These are phyloP conservation scores for Notolepis coatsorum DNA, from an alignment of 2,797 vertebrate species.

Conservation along the genomic window DNA sequence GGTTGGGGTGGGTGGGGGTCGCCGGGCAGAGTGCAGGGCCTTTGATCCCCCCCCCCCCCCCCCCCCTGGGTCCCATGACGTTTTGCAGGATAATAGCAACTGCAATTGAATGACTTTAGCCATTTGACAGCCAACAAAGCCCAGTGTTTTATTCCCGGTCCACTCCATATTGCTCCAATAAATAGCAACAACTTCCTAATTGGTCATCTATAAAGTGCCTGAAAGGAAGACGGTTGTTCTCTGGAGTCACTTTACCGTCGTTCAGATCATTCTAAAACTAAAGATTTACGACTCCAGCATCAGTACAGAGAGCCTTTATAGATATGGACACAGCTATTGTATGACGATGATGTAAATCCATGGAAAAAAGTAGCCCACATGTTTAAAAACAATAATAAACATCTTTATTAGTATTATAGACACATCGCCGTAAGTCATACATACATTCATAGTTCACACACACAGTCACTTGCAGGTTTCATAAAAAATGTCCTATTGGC, in stretches of 20 bases:
- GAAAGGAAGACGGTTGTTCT: no score
- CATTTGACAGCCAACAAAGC: constrained; percentile 46
- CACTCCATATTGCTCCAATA: constrained; percentile 12
- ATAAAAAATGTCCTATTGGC: constrained; percentile 14
- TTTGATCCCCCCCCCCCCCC: constrained; percentile 50
- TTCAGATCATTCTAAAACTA: no score
- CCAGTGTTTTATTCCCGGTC: not conserved
- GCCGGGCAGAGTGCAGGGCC: no score
- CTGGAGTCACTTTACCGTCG: no score
- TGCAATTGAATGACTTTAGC: constrained; percentile 25
- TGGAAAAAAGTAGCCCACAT: not conserved
- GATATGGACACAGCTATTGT: no score
- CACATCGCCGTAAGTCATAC: constrained; percentile 41
- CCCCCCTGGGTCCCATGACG: constrained; percentile 19
- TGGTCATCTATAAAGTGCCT: no score
- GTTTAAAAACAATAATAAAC: constrained; percentile 56
- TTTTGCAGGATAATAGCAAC: constrained; percentile 41
- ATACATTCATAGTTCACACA: constrained; percentile 64
- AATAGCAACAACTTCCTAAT: constrained; percentile 11
- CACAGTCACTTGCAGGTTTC: constrained; percentile 46
- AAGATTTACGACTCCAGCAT: not conserved
- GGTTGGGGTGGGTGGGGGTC: constrained; percentile 39
- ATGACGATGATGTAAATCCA: no score
- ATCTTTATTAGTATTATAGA: constrained; percentile 65
- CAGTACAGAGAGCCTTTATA: no score